Conservation (phyloP, 2,113 vertebrate genomes). For the Tragelaphus scriptus region DNA sequence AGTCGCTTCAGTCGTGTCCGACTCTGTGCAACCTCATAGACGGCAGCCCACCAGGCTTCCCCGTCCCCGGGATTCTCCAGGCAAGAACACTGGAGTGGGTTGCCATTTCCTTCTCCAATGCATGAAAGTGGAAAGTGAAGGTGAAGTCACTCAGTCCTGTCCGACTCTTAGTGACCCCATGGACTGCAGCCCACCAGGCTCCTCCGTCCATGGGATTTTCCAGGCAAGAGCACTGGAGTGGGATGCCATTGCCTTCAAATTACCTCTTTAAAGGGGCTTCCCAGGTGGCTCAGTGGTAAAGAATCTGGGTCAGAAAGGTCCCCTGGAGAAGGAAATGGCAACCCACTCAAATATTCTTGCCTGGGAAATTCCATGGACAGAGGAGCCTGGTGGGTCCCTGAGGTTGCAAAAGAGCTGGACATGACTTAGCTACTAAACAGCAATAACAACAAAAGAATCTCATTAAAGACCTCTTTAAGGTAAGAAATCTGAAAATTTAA, state of each 20-base stretch:
- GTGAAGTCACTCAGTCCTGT: no score
- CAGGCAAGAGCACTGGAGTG: no score
- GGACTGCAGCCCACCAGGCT: no score
- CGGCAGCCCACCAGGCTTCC: no score
- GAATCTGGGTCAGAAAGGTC: not conserved
- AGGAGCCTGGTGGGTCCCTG: not conserved
- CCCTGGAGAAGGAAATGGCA: not conserved
- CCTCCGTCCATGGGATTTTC: no score
- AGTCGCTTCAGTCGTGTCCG: no score
- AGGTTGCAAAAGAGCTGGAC: not conserved
- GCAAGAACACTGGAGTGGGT: no score
- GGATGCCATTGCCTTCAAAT: not conserved
- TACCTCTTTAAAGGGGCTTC: not conserved
- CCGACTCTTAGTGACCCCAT: no score
- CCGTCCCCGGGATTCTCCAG: no score
- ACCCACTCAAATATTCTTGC: not conserved
- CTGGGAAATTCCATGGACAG: not conserved
- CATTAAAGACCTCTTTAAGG: not conserved
- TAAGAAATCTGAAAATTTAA: not conserved
- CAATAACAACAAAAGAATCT: not conserved
- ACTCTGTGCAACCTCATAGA: no score
- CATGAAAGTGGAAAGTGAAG: no score
- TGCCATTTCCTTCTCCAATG: no score
- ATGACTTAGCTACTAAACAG: not conserved
- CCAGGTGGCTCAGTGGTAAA: not conserved